These are phyloP conservation scores for Cordylochernes scorpioides DNA, from an alignment of 2,888 invertebrate species.

Conservation along the genomic window DNA sequence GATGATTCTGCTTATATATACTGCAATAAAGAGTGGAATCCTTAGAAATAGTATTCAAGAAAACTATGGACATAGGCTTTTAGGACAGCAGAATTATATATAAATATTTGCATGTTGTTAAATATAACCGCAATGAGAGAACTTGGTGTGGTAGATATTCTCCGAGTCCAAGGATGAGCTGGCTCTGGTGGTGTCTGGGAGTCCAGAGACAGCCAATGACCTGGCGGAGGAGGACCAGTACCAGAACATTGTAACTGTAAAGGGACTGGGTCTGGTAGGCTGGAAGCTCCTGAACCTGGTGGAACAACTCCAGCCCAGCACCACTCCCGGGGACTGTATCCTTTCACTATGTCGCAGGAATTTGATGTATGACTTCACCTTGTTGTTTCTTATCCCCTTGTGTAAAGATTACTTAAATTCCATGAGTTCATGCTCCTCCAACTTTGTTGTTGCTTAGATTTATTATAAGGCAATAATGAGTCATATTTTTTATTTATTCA, in stretches of 20 bases:
- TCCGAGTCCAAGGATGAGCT: slow-evolving; percentile 36
- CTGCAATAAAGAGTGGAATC: too few relatives aligned
- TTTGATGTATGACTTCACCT: neutral
- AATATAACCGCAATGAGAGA: too few relatives aligned
- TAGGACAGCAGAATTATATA: too few relatives aligned
- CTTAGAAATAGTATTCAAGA: too few relatives aligned
- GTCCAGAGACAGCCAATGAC: slow-evolving; percentile 29
- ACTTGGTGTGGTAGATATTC: slow-evolving; percentile 29
- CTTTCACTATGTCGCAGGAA: slow-evolving; percentile 13
- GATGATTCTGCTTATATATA: too few relatives aligned
- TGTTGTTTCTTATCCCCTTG: neutral
- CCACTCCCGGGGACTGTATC: slow-evolving; percentile 34
- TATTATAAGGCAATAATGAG: too few relatives aligned
- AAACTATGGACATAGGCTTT: too few relatives aligned
- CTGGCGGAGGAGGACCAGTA: slow-evolving; percentile 18
- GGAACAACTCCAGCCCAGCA: slow-evolving; percentile 21
- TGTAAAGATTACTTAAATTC: neutral
- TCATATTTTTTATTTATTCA: too few relatives aligned
- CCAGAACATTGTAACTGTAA: slow-evolving; percentile 31
- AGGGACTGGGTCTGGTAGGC: slow-evolving; percentile 28
- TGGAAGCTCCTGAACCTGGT: slow-evolving; percentile 33
- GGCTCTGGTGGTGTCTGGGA: slow-evolving; percentile 36
- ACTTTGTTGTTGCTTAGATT: too few relatives aligned
- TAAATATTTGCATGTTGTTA: too few relatives aligned
- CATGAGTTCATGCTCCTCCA: too few relatives aligned